These are phyloP conservation scores for Melieria picta DNA, from an alignment of 2,888 invertebrate species.

Conservation along the genomic window DNA sequence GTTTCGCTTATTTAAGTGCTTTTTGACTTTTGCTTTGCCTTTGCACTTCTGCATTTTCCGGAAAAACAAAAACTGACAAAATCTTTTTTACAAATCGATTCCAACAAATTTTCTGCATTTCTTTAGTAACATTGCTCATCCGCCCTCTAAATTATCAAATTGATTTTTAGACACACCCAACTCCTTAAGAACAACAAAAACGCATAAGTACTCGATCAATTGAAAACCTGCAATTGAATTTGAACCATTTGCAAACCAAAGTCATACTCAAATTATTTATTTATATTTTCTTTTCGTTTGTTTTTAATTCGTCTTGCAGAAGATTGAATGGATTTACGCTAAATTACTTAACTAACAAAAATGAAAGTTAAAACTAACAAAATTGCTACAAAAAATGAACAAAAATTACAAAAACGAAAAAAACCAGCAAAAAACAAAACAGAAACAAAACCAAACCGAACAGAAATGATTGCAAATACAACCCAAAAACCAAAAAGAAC, in stretches of 20 bases:
- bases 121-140: background rate
- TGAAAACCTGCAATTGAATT: conserved; percentile 10
- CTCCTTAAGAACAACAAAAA: background rate
- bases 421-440: conserved; percentile 40
- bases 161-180: background rate
- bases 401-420: conserved; percentile 41
- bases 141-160: background rate
- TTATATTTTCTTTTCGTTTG: conserved; percentile 56
- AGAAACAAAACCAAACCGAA: conserved; percentile 32
- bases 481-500: conserved; percentile 45
- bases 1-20: background rate
- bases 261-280: conserved; percentile 41
- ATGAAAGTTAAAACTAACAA: conserved; percentile 43
- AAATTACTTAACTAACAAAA: conserved; percentile 49
- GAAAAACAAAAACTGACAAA: conserved; percentile 10
- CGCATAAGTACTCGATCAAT: background rate
- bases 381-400: conserved; percentile 48
- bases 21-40: conserved; percentile 30
- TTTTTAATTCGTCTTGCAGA: conserved; percentile 65
- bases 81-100: conserved; percentile 1
- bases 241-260: conserved; percentile 30
- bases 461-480: conserved; percentile 39
- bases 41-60: conserved; percentile 43
- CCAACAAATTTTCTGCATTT: background rate
- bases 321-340: conserved; percentile 67